Percentiles rank a stretch among this genome's conserved stretches.
Conservation (phyloP, 2,113 vertebrate species). For the Hassar affinis region DNA sequence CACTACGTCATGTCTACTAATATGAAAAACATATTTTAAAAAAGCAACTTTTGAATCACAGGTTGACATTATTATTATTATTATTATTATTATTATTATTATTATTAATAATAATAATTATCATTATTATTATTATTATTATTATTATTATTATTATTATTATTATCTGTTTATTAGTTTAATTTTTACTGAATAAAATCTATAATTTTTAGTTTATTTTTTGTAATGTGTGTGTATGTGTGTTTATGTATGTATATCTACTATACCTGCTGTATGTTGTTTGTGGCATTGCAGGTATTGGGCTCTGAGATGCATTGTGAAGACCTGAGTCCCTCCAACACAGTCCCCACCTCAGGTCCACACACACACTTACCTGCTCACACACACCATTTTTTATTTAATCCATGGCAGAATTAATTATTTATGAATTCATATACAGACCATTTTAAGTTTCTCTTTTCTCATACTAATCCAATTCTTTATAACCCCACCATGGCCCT, state of each 20-base stretch:
- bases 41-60: not conserved
- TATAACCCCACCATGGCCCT: not conserved
- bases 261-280: not conserved
- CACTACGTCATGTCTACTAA: not conserved
- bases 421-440: not conserved
- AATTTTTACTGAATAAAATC: too few relatives aligned
- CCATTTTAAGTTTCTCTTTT: not conserved
- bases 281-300: slow-evolving; percentile 64
- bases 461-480: not conserved
- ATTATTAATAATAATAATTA: too few relatives aligned
- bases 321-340: slow-evolving; percentile 63
- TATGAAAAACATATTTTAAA: slow-evolving; percentile 13
- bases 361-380: not conserved
- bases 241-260: too few relatives aligned
- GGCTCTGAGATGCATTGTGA: slow-evolving; percentile 77
- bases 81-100: too few relatives aligned
- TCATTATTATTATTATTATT: too few relatives aligned
- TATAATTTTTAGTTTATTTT: too few relatives aligned
- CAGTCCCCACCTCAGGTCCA: slow-evolving; percentile 78
- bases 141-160: too few relatives aligned
- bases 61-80: not conserved
- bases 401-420: not conserved
- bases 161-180: too few relatives aligned
- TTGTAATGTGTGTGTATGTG: slow-evolving; percentile 49
- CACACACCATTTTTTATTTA: not conserved